Conservation (phyloP, 2,113 vertebrate genomes). For the Dromiciops gliroides region DNA sequence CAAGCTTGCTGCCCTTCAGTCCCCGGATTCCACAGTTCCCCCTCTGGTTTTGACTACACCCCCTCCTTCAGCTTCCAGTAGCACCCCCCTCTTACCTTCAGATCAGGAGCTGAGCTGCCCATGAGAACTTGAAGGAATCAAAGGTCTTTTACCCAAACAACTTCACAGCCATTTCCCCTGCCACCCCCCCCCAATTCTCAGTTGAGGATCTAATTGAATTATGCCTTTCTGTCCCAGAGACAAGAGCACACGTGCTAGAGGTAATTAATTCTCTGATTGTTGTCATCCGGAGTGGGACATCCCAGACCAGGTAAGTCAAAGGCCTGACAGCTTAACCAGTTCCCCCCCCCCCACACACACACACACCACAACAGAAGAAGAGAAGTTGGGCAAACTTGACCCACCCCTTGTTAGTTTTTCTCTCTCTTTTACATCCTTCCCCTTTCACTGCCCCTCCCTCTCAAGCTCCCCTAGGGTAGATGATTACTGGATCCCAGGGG, state of each 20-base stretch:
- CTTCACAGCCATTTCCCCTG: constrained; percentile 80
- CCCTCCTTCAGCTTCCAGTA: neutral
- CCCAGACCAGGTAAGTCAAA: constrained; percentile 76
- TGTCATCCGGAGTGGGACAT: constrained; percentile 67
- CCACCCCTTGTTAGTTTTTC: constrained; percentile 69
- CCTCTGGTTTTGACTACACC: neutral
- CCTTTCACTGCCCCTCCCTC: neutral
- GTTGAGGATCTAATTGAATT: constrained; percentile 88
- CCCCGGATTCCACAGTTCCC: constrained; percentile 7
- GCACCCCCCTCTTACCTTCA: constrained; percentile 59
- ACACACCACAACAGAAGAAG: constrained; percentile 44
- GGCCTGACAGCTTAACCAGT: constrained; percentile 67
- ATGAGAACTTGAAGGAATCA: constrained; percentile 75
- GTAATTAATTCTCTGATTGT: constrained; percentile 85
- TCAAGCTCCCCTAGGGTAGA: constrained; percentile 22
- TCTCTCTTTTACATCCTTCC: constrained; percentile 29
- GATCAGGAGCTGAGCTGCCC: constrained; percentile 60
- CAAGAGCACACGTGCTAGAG: constrained; percentile 82
- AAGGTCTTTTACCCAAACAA: constrained; percentile 81
- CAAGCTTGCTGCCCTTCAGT: neutral
- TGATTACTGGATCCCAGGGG: constrained; percentile 20
- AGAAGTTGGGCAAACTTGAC: constrained; percentile 73
- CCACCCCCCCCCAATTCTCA: constrained; percentile 77
- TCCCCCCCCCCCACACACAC: neutral
- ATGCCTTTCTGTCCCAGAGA: constrained; percentile 80